phyloP scores from a whole-genome alignment of 2,797 vertebrate genomes.

The Alfaro cultratus region DNA sequence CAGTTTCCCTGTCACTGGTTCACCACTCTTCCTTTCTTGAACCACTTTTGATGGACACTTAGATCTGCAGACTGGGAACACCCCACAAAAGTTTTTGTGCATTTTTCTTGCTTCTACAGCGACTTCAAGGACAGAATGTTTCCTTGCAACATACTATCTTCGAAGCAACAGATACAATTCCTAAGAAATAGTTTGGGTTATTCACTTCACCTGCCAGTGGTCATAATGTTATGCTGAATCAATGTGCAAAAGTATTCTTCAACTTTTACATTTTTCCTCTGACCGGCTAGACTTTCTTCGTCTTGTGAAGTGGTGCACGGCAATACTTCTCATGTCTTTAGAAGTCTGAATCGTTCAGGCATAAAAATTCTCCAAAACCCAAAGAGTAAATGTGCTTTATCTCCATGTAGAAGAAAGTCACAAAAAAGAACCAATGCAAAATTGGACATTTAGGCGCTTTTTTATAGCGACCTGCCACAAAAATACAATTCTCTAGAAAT shows the following conservation, averaged over 20 bases:
- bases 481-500: not conserved
- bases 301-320: not conserved
- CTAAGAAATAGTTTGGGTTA: not conserved
- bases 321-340: not conserved
- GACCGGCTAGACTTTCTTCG: not conserved
- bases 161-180: not conserved
- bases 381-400: not conserved
- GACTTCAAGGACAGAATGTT: not conserved
- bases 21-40: not conserved
- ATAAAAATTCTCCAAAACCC: not conserved
- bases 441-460: not conserved
- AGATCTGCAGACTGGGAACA: not conserved
- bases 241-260: not conserved
- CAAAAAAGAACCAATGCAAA: not conserved
- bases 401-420: not conserved
- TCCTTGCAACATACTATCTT: not conserved
- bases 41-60: not conserved
- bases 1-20: not conserved
- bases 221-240: not conserved
- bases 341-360: not conserved
- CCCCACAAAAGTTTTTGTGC: not conserved
- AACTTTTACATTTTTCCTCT: not conserved
- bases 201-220: not conserved
- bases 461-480: not conserved
- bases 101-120: not conserved